Evolutionary conservation across 1,140 invertebrate genomes (phyloP).

Genomic region (Cotesia typhae): DNA sequence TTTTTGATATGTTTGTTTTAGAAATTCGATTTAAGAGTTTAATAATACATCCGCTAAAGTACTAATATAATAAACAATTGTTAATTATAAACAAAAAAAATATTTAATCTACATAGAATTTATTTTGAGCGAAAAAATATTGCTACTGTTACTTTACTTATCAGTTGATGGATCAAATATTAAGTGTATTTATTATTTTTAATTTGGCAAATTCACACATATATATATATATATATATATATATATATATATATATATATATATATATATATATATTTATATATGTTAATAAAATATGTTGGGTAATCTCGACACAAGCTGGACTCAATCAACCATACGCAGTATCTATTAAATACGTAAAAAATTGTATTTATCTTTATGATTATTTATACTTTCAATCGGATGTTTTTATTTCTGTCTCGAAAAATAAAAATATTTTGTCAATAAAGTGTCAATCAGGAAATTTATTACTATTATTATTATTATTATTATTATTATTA

Average conservation of each 20-base stretch:
- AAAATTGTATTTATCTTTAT: background rate
- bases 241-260: too few species aligned
- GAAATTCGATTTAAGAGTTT: constrained; percentile 1
- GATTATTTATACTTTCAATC: constrained; percentile 2
- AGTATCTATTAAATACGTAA: too few species aligned
- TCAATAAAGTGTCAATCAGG: too few species aligned
- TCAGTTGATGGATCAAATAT: too few species aligned
- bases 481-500: too few species aligned
- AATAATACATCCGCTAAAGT: background rate
- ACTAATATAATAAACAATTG: background rate
- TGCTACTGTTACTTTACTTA: background rate
- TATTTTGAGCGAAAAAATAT: constrained; percentile 23
- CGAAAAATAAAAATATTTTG: too few species aligned
- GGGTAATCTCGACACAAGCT: background rate
- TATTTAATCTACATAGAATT: background rate
- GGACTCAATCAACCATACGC: background rate
- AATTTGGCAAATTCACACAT: constrained; percentile 13
- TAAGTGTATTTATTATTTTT: constrained; percentile 10
- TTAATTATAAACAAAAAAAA: background rate
- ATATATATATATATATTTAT: too few species aligned
- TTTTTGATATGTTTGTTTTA: constrained; percentile 21
- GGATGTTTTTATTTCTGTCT: background rate
- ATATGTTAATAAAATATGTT: too few species aligned
- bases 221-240: too few species aligned
- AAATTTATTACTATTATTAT: too few species aligned